These are phyloP conservation scores for Microchrysa polita DNA, from an alignment of 2,888 invertebrate species.

Conservation along the genomic window DNA sequence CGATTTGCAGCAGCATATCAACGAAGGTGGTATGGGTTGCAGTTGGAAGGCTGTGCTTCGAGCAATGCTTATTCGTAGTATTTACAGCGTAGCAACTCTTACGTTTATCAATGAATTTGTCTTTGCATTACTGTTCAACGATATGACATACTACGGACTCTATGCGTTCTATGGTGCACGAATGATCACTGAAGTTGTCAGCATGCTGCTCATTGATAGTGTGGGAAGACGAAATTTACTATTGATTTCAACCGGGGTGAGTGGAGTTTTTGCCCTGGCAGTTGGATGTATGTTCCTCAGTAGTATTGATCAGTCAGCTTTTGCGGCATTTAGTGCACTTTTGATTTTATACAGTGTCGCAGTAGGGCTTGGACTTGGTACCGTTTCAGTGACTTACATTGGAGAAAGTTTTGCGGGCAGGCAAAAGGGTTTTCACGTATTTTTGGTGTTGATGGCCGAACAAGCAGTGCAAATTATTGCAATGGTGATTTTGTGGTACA, in stretches of 20 bases:
- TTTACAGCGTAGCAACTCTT: conserved; percentile 1
- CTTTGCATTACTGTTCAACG: neutral
- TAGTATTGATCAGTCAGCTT: neutral
- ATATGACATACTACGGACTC: neutral
- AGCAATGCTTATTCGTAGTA: neutral
- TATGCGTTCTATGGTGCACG: neutral
- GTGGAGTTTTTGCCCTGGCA: neutral
- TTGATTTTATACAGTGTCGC: neutral
- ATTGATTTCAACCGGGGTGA: neutral
- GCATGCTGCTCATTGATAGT: conserved; percentile 2
- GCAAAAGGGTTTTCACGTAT: conserved; percentile 9
- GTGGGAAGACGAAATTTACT: conserved; percentile 16
- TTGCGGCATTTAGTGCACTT: neutral
- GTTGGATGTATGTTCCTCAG: conserved; percentile 10
- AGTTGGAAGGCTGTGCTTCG: conserved; percentile 5
- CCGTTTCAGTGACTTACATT: conserved; percentile 4
- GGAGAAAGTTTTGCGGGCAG: conserved; percentile 21
- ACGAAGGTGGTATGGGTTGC: too few species aligned
- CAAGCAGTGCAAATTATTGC: conserved; percentile 2
- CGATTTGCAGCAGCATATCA: neutral
- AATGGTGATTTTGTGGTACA: conserved; percentile 7
- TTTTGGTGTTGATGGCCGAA: conserved; percentile 3
- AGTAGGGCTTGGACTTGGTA: conserved; percentile 6
- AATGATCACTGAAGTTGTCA: neutral
- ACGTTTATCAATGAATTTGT: neutral